Conservation (phyloP, 2,888 invertebrate genomes). For the Deilephila porcellus region DNA sequence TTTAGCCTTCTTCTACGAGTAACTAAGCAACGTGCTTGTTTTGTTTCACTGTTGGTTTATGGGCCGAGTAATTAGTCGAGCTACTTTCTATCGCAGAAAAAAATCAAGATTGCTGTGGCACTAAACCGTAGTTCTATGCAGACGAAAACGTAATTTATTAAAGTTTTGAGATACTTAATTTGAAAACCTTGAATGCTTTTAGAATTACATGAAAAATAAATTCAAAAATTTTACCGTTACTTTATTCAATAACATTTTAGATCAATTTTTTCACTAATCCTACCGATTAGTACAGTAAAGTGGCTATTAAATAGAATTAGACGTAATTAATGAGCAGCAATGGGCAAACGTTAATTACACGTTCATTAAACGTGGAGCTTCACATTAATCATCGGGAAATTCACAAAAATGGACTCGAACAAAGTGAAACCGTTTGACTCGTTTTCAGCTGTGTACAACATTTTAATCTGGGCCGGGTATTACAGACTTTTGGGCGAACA, state of each 20-base stretch:
- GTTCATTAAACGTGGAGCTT: constrained; percentile 14
- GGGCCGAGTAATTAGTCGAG: too few species aligned
- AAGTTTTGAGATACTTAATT: too few species aligned
- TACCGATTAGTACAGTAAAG: constrained; percentile 6
- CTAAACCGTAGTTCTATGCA: too few species aligned
- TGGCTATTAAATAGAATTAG: constrained; percentile 19
- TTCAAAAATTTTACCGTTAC: too few species aligned
- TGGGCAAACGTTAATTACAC: constrained; percentile 24
- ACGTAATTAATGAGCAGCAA: constrained; percentile 26
- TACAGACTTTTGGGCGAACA: constrained; percentile 48
- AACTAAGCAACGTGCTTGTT: too few species aligned
- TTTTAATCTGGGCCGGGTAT: constrained; percentile 49
- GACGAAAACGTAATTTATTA: too few species aligned
- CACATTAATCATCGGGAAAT: constrained; percentile 18
- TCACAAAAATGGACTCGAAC: constrained; percentile 37
- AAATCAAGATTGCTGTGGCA: too few species aligned
- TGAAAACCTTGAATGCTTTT: too few species aligned
- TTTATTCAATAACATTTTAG: background rate
- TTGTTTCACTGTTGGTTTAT: too few species aligned
- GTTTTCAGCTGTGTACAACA: constrained; percentile 46
- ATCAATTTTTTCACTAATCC: background rate
- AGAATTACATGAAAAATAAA: background rate
- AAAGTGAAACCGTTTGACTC: constrained; percentile 52
- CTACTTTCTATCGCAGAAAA: too few species aligned
- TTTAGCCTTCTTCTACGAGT: too few species aligned